Evolutionary conservation across 2,888 invertebrate genomes (phyloP), one percentile per base, ranked within the genome.

Genomic region (Dryobotodes eremita): DNA sequence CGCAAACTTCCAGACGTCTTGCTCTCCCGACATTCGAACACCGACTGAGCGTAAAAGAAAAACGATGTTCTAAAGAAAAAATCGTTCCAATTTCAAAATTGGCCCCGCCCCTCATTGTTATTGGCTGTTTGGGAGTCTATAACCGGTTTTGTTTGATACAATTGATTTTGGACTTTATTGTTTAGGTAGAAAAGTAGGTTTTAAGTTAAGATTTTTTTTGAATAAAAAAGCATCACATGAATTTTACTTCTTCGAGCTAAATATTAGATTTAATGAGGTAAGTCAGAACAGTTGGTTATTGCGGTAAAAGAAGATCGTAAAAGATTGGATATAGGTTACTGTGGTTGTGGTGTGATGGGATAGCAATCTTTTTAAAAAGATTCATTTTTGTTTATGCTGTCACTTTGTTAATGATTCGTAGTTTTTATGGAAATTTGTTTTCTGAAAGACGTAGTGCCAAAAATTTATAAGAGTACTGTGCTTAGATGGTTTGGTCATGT

Each of bases 81-180:
- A 95, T 91, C 94, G 93, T 94, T 95, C 94, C 93, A 92, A 95
- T 94, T 96, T 95, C 93, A 93, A 95, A 94, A 95, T 95, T 94
- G 94, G 95, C 95, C 94, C 93, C 96, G 92, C 96, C 96, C 94
- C 92, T 88, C 91, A 92, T 92, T 94, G 94, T 95, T 96, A 96
- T 96, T 96, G 96, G 96, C 91, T 91, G 92, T 80, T 84, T 66
- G 57, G 53, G 86, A 79, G 86, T 85, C 77, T 79, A 72, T 85
- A 74, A 87, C 92, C 92, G 71, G 91, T 79, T 90, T 65, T 89
- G 92, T 86, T 70, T 26, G 26, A 42, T 26, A n/a, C 64, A 53
- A 71, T 66, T 64, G 69, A 82, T 7, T 71, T 71, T 83, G 48
- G 62, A 70, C 84, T 85, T 66, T 80, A 79, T 75, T 36, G 71